Base-by-base conservation (phyloP, 2,113 vertebrate species). In the Cinclus cinclus region DNA sequence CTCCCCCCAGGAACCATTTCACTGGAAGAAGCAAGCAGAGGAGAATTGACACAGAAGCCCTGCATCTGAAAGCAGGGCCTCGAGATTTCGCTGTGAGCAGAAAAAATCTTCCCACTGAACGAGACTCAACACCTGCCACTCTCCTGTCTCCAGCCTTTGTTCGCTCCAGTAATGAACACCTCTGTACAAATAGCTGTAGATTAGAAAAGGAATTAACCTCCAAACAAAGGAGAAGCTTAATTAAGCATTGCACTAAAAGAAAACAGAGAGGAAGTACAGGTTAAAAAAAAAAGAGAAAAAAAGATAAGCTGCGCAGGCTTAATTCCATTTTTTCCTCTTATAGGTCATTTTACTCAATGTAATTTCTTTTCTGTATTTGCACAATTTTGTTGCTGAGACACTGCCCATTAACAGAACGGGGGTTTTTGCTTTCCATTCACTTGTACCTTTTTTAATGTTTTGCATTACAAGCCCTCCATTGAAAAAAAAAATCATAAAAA, bases 361-460 rank as follows among this genome's bases (percentile, higher is more conserved):
- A 94, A 96, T 94, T 95, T 91, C 84, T 71, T 94, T 96, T 93
- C 59, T 44, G n/a, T 74, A 85, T 83, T 53, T 96, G 59, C 44
- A 15, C 0, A 2, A 89, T 85, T 80, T 91, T 93, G 80, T 42
- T 95, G 64, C 53, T 81, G 44, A 75, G n/a, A 73, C n/a, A 49
- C 49, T 90, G 64, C 62, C 93, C 60, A 63, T 59, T 89, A 90
- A 91, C 21, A 70, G 30, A 86, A 77, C 27, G 37, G 17, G 0
- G 39, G 71, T 91, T 73, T 74, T 53, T 53, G n/a, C n/a, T 84
- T 87, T 83, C 86, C 69, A 83, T 83, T 95, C 79, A 81, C 35
- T 88, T 53, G 39, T 89, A 53, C 84, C 56, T 95, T 95, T 96
- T 94, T 31, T 52, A 78, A 31, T 67, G 84, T 49, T 92, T 77